phyloP scores from a whole-genome alignment of 1,140 invertebrate species.

The Drosophila eugracilis region DNA sequence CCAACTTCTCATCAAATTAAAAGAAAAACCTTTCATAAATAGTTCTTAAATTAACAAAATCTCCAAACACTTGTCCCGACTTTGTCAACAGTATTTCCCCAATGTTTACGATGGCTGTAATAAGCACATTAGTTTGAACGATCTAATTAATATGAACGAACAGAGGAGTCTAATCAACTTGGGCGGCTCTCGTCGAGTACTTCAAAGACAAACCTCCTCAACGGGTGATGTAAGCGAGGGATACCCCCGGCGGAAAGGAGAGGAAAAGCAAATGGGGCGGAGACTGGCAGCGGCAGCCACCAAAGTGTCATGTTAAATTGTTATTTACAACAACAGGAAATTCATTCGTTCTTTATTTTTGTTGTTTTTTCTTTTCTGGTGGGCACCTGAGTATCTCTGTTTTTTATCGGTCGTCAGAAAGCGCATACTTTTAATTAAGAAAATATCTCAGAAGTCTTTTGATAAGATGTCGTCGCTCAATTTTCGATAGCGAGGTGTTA shows the following conservation, averaged over 20 bases:
- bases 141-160: slow-evolving; percentile 52
- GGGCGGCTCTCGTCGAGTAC: slow-evolving; percentile 31
- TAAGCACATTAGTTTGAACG: slow-evolving; percentile 42
- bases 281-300: slow-evolving; percentile 50
- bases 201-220: slow-evolving; percentile 43
- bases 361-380: slow-evolving; percentile 15
- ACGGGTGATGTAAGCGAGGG: slow-evolving; percentile 11
- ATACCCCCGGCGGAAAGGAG: slow-evolving; percentile 27
- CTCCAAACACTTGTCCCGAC: slow-evolving; percentile 35
- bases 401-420: slow-evolving; percentile 62
- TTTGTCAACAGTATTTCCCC: slow-evolving; percentile 42
- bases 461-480: slow-evolving; percentile 66
- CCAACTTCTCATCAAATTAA: neutral
- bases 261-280: slow-evolving; percentile 30
- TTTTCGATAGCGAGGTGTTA: slow-evolving; percentile 47
- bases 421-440: slow-evolving; percentile 74
- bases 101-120: slow-evolving; percentile 30
- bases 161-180: slow-evolving; percentile 39
- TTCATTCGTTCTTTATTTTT: slow-evolving; percentile 54
- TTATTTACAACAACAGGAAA: slow-evolving; percentile 82
- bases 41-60: slow-evolving; percentile 35
- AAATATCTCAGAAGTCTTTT: slow-evolving; percentile 58
- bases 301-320: slow-evolving; percentile 80
- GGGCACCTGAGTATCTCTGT: slow-evolving; percentile 56
- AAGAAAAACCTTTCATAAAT: slow-evolving; percentile 25